Base-by-base conservation (phyloP, 2,113 vertebrate species). In the Macroglossus sobrinus region DNA sequence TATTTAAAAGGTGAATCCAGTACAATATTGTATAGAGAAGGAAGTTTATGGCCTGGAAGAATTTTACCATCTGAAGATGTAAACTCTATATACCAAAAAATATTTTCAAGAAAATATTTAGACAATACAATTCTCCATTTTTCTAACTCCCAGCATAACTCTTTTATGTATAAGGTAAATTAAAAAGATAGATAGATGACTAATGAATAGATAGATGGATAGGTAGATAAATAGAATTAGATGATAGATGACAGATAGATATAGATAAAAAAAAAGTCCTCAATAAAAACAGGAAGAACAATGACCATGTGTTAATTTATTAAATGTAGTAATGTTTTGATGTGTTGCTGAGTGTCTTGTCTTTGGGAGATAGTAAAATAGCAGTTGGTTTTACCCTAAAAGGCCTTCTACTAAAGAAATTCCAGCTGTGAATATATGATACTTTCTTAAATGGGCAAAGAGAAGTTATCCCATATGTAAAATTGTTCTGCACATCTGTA, bases 261-360 rank as follows among this genome's bases (percentile, higher is more conserved):
- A 22, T 6, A 64, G 11, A 22, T 61, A 19, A 24, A 68, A 38
- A 47, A 38, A 40, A 22, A n/a, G n/a, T 50, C 15, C 45, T 69
- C 78, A 8, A 45, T 55, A 89, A 76, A 88, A 91, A 75, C 28
- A 66, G 11, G 5, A 18, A 61, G 19, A 80, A 63, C 7, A 94
- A 63, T 21, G 81, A 79, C 24, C 57, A 38, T 91, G 35, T 91
- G n/a, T 80, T 95, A 91, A 96, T 94, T 91, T 95, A 43, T 93
- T 95, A 87, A 84, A 84, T 30, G 9, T 57, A 76, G 47, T 61
- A 81, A 89, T 84, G 35, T 93, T 93, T 93, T 80, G 75, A 86
- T 95, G 63, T 74, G 82, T 57, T 35, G 82, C 59, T 45, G 40
- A 93, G 38, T 74, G 30, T 4, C 66, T 95, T 59, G 63, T 89